Conservation (phyloP, 2,888 invertebrate species). For the Entomobrya multifasciata region DNA sequence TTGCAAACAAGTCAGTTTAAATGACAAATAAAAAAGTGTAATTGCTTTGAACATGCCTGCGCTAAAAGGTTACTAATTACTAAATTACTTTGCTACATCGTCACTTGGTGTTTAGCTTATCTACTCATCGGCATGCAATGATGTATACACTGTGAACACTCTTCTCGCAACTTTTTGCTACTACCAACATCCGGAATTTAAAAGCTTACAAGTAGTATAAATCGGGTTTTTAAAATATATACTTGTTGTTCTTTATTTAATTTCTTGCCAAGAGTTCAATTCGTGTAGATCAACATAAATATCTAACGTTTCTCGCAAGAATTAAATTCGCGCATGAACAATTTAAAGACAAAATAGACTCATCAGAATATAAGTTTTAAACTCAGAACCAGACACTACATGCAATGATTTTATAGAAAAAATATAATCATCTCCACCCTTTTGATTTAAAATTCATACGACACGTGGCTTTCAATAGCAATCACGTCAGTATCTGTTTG, state of each 20-base stretch:
- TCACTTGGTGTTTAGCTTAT: background rate
- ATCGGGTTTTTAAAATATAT: no score
- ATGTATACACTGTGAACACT: no score
- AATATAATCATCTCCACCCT: background rate
- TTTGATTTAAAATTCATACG: background rate
- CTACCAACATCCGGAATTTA: no score
- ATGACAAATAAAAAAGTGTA: slow-evolving; percentile 8
- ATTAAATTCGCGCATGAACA: no score
- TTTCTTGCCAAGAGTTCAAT: background rate
- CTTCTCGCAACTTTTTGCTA: no score
- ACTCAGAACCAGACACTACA: no score
- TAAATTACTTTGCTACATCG: slow-evolving; percentile 39
- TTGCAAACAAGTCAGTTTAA: background rate
- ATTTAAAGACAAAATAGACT: no score
- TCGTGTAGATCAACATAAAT: background rate
- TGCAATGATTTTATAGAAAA: no score
- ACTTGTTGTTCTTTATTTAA: no score
- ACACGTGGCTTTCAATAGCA: slow-evolving; percentile 14
- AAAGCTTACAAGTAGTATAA: no score
- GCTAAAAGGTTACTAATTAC: slow-evolving; percentile 60
- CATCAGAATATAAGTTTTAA: no score
- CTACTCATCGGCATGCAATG: background rate
- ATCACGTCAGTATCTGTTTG: slow-evolving; percentile 31
- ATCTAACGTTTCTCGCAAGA: no score
- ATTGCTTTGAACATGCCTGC: background rate